Evolutionary conservation across 2,113 vertebrate species (phyloP).

Genomic region (Peromyscus californicus): DNA sequence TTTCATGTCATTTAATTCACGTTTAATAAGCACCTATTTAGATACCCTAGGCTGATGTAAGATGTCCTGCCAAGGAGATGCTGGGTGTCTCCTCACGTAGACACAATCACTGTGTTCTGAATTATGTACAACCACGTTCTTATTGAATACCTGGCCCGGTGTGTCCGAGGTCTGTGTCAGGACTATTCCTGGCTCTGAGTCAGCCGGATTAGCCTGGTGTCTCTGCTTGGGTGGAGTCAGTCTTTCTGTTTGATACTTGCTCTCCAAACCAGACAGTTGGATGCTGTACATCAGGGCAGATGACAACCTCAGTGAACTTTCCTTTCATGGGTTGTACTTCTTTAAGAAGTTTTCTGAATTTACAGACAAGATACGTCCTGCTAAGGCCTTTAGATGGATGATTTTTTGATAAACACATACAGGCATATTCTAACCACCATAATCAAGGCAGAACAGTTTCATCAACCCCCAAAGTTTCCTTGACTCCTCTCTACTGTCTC

Average conservation of each 20-base stretch:
- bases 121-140: slow-evolving; percentile 4
- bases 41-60: neutral
- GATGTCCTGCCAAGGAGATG: neutral
- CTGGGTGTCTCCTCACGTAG: neutral
- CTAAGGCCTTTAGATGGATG: neutral
- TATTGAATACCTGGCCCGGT: neutral
- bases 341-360: slow-evolving; percentile 39
- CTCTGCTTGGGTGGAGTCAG: neutral
- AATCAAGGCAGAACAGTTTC: slow-evolving; percentile 24
- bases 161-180: neutral
- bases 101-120: neutral
- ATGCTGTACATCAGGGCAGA: neutral
- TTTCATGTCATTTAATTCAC: neutral
- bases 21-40: neutral
- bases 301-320: neutral
- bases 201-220: neutral
- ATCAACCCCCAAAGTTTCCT: neutral
- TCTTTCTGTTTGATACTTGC: neutral
- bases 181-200: neutral
- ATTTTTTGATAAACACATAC: neutral
- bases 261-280: neutral
- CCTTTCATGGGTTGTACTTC: neutral
- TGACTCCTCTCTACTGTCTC: neutral
- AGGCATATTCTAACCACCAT: neutral
- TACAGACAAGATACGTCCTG: slow-evolving; percentile 1